Base-by-base conservation (phyloP, 2,888 invertebrate species). In the Agrypnus murinus region DNA sequence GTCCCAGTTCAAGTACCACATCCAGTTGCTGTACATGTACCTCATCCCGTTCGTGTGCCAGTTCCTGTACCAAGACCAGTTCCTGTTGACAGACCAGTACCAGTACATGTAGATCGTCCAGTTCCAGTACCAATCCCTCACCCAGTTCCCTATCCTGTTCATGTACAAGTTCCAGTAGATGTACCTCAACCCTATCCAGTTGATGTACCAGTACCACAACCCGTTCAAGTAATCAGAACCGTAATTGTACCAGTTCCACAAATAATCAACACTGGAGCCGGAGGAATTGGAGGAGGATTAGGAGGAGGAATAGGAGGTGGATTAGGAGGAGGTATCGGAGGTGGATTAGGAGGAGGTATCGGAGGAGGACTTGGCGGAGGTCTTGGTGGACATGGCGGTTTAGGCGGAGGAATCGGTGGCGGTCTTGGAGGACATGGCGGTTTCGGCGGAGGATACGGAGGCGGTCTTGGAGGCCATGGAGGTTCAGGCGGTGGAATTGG, bases 221-320 rank as follows among this genome's bases (percentile, higher is more conserved):
- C n/a, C n/a, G n/a, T n/a, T n/a, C n/a, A 85, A 5, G 25, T 25
- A 25, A 25, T 25, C 25, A 82, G 83, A 67, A 84, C 85, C 0
- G 79, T 83, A 32, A 83, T 82, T 19, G 83, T 85, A n/a, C 83
- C 84, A 7, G 82, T 83, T 19, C 83, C 84, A 9, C 81, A 82
- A 66, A 53, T 88, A 87, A 0, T 88, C 9, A 19, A 40, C 53
- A 0, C 14, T 65, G 36, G n/a, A 8, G 38, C 59, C 4, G 48
- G 59, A 25, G 63, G 63, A 32, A 48, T 8, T 12, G 60, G 45
- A 60, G 60, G 60, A 25, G 12, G 7, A 3, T 7, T 7, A 10
- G 55, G 55, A 25, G 34, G 12, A 4, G 46, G 60, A 12, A 2
- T 34, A 9, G 87, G 89, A 36, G 79, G 79, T 62, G 79, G 79